These are phyloP conservation scores for Neomorphus geoffroyi DNA, from an alignment of 2,797 vertebrate species.

Conservation along the genomic window DNA sequence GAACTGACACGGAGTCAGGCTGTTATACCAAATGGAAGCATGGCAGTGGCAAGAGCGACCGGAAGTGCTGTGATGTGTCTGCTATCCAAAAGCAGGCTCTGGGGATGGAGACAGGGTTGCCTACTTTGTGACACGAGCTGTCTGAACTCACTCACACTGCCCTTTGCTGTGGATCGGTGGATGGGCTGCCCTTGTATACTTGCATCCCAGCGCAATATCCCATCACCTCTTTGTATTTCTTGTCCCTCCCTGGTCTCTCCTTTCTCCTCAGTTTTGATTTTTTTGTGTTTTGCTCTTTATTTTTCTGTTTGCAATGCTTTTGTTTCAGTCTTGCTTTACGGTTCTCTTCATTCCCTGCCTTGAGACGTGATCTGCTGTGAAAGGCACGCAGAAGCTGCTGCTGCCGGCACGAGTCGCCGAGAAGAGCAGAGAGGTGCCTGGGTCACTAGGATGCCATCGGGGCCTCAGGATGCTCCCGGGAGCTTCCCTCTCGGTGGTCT, in stretches of 20 bases:
- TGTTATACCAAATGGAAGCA: neutral
- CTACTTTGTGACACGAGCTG: neutral
- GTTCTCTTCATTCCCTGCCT: neutral
- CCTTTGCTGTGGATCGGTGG: accelerated
- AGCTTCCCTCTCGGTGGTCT: neutral
- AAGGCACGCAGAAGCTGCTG: neutral
- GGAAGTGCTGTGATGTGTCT: neutral
- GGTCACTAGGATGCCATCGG: neutral
- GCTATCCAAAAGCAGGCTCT: neutral
- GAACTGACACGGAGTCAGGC: neutral
- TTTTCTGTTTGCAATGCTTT: neutral
- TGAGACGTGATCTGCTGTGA: neutral
- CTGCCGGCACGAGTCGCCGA: neutral
- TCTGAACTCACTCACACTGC: neutral
- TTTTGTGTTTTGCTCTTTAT: neutral
- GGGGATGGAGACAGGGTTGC: neutral
- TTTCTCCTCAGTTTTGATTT: neutral
- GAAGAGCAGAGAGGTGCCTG: neutral
- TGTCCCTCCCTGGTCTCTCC: neutral
- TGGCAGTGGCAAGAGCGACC: neutral
- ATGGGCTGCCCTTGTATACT: neutral
- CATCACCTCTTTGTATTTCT: neutral
- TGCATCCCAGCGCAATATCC: neutral
- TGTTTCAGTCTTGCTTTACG: neutral
- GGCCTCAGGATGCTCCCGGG: neutral